These are phyloP conservation scores for Zaprionus taronus DNA, from an alignment of 1,140 invertebrate genomes.

Conservation along the genomic window DNA sequence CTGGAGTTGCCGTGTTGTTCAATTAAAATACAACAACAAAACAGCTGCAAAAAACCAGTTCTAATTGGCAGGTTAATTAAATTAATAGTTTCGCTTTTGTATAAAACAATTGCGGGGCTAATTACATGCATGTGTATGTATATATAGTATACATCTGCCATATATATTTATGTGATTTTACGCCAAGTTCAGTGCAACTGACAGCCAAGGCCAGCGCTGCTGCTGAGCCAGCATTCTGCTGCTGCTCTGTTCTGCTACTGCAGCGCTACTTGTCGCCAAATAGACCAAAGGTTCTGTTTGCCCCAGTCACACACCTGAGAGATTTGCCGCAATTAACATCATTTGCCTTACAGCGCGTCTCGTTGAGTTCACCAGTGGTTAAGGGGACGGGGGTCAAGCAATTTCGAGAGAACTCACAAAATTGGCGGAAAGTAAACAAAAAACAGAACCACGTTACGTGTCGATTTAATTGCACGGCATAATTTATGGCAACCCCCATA, in stretches of 20 bases:
- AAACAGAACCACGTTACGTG: no score
- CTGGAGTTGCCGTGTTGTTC: background rate
- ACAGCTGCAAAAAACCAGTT: constrained; percentile 60
- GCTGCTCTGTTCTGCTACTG: constrained; percentile 31
- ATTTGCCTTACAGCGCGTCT: background rate
- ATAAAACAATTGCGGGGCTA: constrained; percentile 32
- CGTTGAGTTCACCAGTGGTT: background rate
- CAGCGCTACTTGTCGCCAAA: constrained; percentile 10
- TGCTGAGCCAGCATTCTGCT: constrained; percentile 37
- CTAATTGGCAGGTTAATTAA: constrained; percentile 29
- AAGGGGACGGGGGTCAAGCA: no score
- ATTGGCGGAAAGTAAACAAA: no score
- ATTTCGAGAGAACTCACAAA: no score
- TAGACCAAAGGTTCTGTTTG: constrained; percentile 44
- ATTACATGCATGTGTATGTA: constrained; percentile 24
- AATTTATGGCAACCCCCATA: no score
- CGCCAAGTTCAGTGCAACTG: constrained; percentile 54
- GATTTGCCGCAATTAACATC: constrained; percentile 1
- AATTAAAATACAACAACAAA: constrained; percentile 12
- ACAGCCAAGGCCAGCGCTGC: constrained; percentile 14
- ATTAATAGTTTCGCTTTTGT: constrained; percentile 35
- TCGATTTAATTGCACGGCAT: no score
- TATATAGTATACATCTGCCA: background rate
- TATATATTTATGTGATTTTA: constrained; percentile 16
- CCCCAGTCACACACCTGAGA: constrained; percentile 4